Conservation (phyloP, 1,140 invertebrate species). For the Temnothorax longispinosus region DNA sequence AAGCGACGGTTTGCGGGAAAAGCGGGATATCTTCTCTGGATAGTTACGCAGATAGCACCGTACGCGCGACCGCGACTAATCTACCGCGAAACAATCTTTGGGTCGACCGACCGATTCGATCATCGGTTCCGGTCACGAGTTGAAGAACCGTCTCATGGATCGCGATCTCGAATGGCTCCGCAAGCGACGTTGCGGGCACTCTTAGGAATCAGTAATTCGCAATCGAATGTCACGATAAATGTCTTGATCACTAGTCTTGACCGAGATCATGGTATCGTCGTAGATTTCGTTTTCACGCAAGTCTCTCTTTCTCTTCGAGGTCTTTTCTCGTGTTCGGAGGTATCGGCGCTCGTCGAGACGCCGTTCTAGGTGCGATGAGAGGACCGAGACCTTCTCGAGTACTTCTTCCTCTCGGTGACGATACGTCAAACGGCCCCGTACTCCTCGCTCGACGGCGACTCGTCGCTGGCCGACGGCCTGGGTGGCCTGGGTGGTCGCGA, state of each 20-base stretch:
- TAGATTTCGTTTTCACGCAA: neutral
- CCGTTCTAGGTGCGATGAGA: conserved; percentile 42
- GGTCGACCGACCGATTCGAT: neutral
- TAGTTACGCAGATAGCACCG: neutral
- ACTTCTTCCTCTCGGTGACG: conserved; percentile 13
- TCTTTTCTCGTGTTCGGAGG: neutral
- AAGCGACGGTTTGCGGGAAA: neutral
- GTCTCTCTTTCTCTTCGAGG: conserved; percentile 5
- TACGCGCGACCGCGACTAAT: conserved; percentile 8
- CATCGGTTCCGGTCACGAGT: neutral
- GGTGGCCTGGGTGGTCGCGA: conserved; percentile 79
- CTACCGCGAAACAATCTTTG: neutral
- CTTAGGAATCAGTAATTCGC: conserved; percentile 37
- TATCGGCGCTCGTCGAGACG: neutral
- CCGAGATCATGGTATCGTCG: neutral
- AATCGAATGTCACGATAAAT: neutral
- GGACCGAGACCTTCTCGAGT: conserved; percentile 7
- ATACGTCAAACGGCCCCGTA: conserved; percentile 82
- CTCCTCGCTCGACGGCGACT: conserved; percentile 85
- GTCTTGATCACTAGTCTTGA: neutral
- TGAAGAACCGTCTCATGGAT: neutral
- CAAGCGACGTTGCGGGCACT: conserved; percentile 52
- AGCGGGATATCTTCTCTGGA: neutral
- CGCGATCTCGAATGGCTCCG: conserved; percentile 12
- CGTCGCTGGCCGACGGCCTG: conserved; percentile 82